phyloP scores from a whole-genome alignment of 92 coral and sea anemone species.

The Virgularia gustaviana region DNA sequence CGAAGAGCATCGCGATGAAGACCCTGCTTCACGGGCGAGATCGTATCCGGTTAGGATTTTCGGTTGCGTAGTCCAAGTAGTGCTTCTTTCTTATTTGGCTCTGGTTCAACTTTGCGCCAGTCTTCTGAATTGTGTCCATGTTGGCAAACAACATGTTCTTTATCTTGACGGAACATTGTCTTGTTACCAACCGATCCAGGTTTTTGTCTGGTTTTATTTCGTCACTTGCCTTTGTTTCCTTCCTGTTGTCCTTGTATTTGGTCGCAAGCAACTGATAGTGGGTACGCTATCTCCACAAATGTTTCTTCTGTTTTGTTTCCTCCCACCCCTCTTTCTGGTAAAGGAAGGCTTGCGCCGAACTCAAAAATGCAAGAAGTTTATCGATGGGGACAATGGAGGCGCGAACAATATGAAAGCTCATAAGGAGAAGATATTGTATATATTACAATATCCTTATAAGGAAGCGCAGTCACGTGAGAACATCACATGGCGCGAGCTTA shows the following conservation, averaged over 20 bases:
- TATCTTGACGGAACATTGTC: constrained; percentile 13
- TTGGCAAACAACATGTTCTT: neutral
- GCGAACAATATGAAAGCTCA: neutral
- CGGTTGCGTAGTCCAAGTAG: constrained; percentile 1
- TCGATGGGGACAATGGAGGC: neutral
- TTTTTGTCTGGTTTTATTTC: constrained; percentile 1
- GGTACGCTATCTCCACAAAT: neutral
- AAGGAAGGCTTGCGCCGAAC: too few species aligned
- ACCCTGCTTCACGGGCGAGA: neutral
- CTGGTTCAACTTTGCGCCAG: neutral
- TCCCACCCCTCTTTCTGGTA: constrained; percentile 1
- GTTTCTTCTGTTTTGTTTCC: constrained; percentile 5
- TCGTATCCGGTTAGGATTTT: constrained; percentile 12
- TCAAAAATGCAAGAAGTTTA: too few species aligned
- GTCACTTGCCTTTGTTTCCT: neutral
- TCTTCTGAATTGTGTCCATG: constrained; percentile 16
- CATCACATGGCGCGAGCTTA: neutral
- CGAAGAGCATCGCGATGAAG: neutral
- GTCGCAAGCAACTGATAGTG: constrained; percentile 1
- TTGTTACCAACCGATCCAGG: constrained; percentile 11
- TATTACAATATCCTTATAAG: constrained; percentile 23
- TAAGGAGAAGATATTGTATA: constrained; percentile 14
- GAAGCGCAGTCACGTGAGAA: neutral
- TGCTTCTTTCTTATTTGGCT: constrained; percentile 8
- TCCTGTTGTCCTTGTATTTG: constrained; percentile 6